phyloP scores from a whole-genome alignment of 1,140 invertebrate genomes.

The Pseudomyrmex concolor region DNA sequence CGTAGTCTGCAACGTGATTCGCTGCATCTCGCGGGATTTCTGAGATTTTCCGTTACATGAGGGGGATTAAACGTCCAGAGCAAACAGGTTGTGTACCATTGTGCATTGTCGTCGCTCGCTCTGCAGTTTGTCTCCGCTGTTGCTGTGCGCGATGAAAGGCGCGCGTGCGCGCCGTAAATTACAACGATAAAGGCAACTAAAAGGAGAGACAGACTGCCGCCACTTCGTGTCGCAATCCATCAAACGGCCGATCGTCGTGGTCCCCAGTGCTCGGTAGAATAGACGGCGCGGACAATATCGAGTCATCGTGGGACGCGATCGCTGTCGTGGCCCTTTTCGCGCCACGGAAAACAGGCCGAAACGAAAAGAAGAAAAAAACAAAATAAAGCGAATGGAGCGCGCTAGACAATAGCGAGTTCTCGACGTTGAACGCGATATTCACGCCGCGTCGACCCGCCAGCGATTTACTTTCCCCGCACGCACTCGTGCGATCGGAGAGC shows the following conservation, averaged over 20 bases:
- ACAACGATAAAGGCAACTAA: conserved; percentile 55
- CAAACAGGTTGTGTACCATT: conserved; percentile 32
- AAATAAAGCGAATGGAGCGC: conserved; percentile 19
- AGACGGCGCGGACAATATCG: conserved; percentile 41
- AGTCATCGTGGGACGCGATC: background rate
- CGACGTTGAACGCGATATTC: conserved; percentile 63
- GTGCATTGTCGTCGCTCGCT: background rate
- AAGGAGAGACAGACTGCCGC: conserved; percentile 60
- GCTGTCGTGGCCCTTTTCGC: conserved; percentile 7
- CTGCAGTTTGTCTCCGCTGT: conserved; percentile 40
- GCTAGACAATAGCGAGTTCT: conserved; percentile 60
- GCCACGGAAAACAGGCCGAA: background rate
- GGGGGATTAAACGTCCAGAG: conserved; percentile 1
- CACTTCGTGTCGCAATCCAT: conserved; percentile 41
- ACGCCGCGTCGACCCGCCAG: conserved; percentile 53
- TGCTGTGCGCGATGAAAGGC: conserved; percentile 23
- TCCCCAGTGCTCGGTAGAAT: background rate
- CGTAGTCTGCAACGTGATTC: background rate
- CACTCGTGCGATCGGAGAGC: conserved; percentile 44
- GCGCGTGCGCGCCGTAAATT: conserved; percentile 56
- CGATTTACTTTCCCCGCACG: conserved; percentile 52
- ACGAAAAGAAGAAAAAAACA: background rate
- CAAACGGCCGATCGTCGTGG: conserved; percentile 30
- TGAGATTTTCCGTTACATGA: conserved; percentile 31
- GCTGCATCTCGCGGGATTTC: background rate